phyloP scores from a whole-genome alignment of 1,140 invertebrate species.

The Solenopsis invicta region DNA sequence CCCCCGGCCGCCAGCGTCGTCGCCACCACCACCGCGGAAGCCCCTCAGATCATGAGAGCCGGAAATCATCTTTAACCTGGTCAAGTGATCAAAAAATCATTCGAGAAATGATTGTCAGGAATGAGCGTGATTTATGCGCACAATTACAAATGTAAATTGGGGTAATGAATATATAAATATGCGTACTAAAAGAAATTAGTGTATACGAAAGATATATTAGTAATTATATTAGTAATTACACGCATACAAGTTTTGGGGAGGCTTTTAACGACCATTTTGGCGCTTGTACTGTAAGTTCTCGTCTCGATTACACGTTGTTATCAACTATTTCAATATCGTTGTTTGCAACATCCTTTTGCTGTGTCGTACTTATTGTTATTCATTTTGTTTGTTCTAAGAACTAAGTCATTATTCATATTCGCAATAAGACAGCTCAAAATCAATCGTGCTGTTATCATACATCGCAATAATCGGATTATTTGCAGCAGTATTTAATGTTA shows the following conservation, averaged over 20 bases:
- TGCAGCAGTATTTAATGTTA: slow-evolving; percentile 12
- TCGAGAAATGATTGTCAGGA: background rate
- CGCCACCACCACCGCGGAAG: slow-evolving; percentile 36
- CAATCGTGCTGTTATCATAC: background rate
- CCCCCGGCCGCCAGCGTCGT: slow-evolving; percentile 36
- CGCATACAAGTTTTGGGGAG: background rate
- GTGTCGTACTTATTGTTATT: background rate
- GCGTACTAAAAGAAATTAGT: too few species aligned
- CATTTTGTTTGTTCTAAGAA: background rate
- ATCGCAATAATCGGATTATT: background rate
- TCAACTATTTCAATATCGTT: background rate
- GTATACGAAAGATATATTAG: background rate
- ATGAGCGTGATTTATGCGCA: background rate
- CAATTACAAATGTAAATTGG: slow-evolving; percentile 19
- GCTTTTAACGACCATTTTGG: background rate
- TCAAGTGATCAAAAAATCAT: background rate
- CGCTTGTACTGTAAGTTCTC: background rate
- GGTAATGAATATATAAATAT: background rate
- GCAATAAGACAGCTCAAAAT: background rate
- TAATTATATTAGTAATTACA: background rate
- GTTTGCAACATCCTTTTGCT: background rate
- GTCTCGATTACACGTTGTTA: background rate
- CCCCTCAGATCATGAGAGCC: slow-evolving; percentile 5
- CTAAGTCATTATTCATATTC: background rate
- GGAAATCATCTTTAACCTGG: slow-evolving; percentile 15